A percentile compares a stretch with the other conserved stretches of the same genome.
These are phyloP conservation scores for Botia almorhae DNA, from an alignment of 2,797 vertebrate species.

Conservation along the genomic window DNA sequence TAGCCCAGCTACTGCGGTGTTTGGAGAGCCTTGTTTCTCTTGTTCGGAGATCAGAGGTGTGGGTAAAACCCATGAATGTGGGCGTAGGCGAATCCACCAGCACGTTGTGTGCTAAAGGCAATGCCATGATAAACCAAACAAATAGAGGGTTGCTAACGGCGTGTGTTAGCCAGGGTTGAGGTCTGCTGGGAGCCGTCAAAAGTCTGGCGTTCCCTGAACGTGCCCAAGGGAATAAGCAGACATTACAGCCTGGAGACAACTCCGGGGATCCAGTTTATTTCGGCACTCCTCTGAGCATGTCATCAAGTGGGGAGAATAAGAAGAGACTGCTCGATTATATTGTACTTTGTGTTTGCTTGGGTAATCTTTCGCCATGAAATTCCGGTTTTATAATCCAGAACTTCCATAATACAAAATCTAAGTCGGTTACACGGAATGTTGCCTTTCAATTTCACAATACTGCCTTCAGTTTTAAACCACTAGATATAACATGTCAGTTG, in stretches of 20 bases:
- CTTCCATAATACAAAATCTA: conserved; percentile 7
- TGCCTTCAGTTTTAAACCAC: conserved; percentile 15
- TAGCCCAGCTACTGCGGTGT: not conserved
- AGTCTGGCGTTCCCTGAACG: conserved; percentile 14
- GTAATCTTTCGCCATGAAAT: conserved; percentile 1
- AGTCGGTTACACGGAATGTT: conserved; percentile 21
- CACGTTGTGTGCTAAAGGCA: conserved; percentile 14
- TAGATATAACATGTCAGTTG: conserved; percentile 10
- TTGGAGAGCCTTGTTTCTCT: conserved; percentile 1
- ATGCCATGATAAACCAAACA: conserved; percentile 62
- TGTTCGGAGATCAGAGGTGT: conserved; percentile 15
- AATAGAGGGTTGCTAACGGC: conserved; percentile 59
- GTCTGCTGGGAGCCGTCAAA: conserved; percentile 48
- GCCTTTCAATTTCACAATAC: conserved; percentile 32
- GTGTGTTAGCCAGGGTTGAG: conserved; percentile 26
- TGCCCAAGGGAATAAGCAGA: conserved; percentile 27
- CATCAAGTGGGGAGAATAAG: conserved; percentile 2
- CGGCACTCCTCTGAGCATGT: conserved; percentile 21
- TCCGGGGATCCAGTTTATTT: conserved; percentile 39
- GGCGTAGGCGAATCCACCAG: conserved; percentile 30
- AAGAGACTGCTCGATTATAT: not conserved
- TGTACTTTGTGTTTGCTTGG: conserved; percentile 21
- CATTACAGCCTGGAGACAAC: conserved; percentile 30
- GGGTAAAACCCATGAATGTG: conserved; percentile 19
- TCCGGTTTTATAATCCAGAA: conserved; percentile 37